Percentiles rank a stretch among this genome's conserved stretches.
Conservation (phyloP, 2,113 vertebrate species). For the Vidua macroura region DNA sequence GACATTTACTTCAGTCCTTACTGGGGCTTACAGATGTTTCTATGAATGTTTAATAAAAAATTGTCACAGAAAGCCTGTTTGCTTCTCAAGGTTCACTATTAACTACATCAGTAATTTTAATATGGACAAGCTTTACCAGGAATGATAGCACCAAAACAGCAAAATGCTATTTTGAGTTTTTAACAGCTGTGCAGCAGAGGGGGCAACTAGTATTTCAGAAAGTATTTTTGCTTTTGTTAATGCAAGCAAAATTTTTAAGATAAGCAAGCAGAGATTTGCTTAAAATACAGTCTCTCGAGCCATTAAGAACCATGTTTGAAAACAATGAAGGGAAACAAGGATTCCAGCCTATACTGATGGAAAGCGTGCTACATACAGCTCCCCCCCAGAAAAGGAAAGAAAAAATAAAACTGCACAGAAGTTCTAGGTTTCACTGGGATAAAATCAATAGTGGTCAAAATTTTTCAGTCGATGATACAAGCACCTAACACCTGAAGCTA, state of each 20-base stretch:
- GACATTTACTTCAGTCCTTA: background rate
- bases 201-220: background rate
- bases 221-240: background rate
- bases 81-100: background rate
- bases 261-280: background rate
- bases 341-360: background rate
- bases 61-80: background rate
- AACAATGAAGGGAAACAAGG: background rate
- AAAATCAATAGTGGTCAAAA: background rate
- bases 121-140: background rate
- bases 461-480: background rate
- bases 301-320: background rate
- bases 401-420: background rate
- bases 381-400: accelerated
- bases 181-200: background rate
- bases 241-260: background rate
- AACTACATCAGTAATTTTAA: background rate
- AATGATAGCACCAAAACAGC: background rate
- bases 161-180: background rate
- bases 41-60: background rate
- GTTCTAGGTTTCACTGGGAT: background rate
- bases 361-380: background rate
- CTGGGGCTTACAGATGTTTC: background rate
- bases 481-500: background rate
- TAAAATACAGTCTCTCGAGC: background rate